Conservation (phyloP, 1,140 invertebrate species). For the Physella acuta region DNA sequence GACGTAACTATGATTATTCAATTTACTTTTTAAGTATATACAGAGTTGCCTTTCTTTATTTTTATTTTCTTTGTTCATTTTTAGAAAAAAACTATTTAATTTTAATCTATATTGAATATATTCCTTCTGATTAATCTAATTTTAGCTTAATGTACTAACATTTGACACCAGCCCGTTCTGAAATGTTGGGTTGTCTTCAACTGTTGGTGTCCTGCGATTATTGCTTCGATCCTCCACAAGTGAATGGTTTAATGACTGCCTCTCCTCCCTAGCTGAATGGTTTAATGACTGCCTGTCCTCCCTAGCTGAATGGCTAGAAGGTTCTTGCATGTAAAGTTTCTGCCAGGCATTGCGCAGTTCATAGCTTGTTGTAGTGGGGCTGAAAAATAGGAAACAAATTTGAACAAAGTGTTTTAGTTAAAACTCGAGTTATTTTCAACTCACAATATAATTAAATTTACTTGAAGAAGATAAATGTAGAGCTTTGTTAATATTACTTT, state of each 20-base stretch:
- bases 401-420: not conserved
- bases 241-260: not conserved
- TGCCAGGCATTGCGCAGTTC: conserved; percentile 32
- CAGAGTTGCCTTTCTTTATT: too few species aligned
- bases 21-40: too few species aligned
- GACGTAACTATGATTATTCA: too few species aligned
- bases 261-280: too few species aligned
- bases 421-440: not conserved
- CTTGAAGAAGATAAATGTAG: not conserved
- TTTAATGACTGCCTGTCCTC: too few species aligned
- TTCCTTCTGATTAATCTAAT: too few species aligned
- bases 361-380: not conserved
- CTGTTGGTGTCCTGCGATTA: not conserved
- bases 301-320: too few species aligned
- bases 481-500: conserved; percentile 9
- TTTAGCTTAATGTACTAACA: conserved; percentile 6
- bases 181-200: not conserved
- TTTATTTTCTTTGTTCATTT: too few species aligned
- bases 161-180: not conserved
- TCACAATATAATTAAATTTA: not conserved
- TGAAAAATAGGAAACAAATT: conserved; percentile 1
- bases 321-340: too few species aligned
- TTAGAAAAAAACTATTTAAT: too few species aligned
- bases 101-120: too few species aligned
- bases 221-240: not conserved